A percentile compares a stretch with the other conserved stretches of the same genome.
Conservation (phyloP, 2,113 vertebrate genomes). For the Anarrhichthys ocellatus region DNA sequence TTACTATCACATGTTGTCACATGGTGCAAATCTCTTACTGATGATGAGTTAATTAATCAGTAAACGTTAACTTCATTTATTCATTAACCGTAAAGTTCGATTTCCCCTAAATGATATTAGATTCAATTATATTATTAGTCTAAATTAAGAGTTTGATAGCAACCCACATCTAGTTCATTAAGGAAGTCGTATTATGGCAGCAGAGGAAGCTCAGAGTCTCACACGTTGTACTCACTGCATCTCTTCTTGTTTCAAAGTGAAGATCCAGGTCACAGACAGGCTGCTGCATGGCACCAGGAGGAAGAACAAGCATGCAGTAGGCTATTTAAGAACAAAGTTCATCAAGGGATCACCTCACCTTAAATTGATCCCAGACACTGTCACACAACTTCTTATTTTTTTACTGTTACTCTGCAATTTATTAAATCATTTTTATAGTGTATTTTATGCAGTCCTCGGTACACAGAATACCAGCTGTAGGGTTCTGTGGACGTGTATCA, state of each 20-base stretch:
- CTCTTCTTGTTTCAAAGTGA: not conserved
- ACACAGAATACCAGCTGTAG: not conserved
- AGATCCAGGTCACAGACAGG: not conserved
- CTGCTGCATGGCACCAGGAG: not conserved
- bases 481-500: not conserved
- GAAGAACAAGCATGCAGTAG: not conserved
- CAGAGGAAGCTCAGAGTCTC: not conserved
- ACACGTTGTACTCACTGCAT: not conserved
- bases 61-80: slow-evolving; percentile 62
- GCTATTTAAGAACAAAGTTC: not conserved
- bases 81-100: slow-evolving; percentile 37
- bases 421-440: not conserved
- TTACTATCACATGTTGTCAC: slow-evolving; percentile 45
- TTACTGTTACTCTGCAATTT: not conserved
- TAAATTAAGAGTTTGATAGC: slow-evolving; percentile 49
- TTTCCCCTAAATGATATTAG: slow-evolving; percentile 30
- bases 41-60: not conserved
- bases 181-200: not conserved
- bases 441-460: not conserved
- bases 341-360: not conserved
- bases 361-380: not conserved
- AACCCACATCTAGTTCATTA: slow-evolving; percentile 56
- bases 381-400: not conserved
- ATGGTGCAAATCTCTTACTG: slow-evolving; percentile 32
- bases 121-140: slow-evolving; percentile 47